These are phyloP conservation scores for Micrastur ruficollis DNA, from an alignment of 2,797 vertebrate species.

Conservation along the genomic window DNA sequence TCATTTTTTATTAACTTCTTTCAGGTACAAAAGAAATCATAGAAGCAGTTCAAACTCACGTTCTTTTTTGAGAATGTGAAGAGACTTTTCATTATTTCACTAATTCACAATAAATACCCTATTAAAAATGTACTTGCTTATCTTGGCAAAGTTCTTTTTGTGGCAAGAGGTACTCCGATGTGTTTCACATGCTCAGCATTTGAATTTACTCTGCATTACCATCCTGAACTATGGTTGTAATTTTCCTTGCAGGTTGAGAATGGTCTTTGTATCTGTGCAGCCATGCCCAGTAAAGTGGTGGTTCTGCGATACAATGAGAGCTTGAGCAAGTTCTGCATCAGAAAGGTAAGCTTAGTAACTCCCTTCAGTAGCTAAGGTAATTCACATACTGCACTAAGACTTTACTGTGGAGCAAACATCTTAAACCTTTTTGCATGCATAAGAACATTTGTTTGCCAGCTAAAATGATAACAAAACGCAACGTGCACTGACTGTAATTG, in stretches of 20 bases:
- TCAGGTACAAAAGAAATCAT: background rate
- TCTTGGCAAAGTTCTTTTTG: background rate
- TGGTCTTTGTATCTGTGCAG: conserved; percentile 92
- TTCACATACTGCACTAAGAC: background rate
- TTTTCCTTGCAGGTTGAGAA: conserved; percentile 87
- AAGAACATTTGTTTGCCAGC: background rate
- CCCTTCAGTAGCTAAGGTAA: background rate
- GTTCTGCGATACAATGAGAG: conserved; percentile 94
- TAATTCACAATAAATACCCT: background rate
- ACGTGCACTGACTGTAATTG: background rate
- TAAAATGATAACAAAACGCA: background rate
- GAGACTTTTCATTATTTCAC: conserved; percentile 20
- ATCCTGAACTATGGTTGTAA: background rate
- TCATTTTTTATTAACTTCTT: background rate
- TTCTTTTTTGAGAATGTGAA: conserved; percentile 25
- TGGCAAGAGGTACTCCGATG: background rate
- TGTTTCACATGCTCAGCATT: fast-evolving
- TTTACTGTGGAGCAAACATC: background rate
- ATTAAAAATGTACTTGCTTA: background rate
- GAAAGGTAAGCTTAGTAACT: conserved; percentile 82
- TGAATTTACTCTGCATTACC: background rate
- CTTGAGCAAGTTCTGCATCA: conserved; percentile 95
- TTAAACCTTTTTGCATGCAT: background rate
- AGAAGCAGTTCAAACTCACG: background rate
- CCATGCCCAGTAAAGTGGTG: conserved; percentile 94